These are phyloP conservation scores for Ormia ochracea DNA, from an alignment of 2,888 invertebrate species.

Conservation along the genomic window DNA sequence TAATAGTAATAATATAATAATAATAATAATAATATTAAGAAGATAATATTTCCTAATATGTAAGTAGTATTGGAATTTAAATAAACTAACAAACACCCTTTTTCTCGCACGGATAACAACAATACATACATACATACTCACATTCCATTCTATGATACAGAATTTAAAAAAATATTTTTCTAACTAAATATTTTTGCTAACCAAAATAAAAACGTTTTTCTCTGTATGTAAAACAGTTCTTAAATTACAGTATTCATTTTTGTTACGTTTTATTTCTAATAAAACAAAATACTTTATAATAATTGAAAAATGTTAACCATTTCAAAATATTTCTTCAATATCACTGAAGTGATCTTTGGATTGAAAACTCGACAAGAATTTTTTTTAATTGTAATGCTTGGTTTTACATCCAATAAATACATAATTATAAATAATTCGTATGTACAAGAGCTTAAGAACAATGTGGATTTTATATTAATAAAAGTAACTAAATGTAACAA, in stretches of 20 bases:
- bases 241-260: background rate
- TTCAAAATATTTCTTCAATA: background rate
- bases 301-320: background rate
- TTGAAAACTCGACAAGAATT: background rate
- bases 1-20: no score
- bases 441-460: slow-evolving; percentile 31
- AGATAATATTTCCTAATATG: no score
- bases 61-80: no score
- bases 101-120: slow-evolving; percentile 27
- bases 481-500: slow-evolving; percentile 20
- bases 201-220: background rate
- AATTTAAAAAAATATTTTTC: slow-evolving; percentile 6
- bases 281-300: background rate
- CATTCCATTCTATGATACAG: slow-evolving; percentile 18
- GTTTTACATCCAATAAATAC: slow-evolving; percentile 6
- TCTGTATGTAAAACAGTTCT: background rate
- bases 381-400: slow-evolving; percentile 1
- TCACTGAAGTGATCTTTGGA: background rate
- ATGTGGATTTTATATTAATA: background rate
- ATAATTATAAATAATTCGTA: slow-evolving; percentile 35
- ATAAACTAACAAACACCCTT: slow-evolving; percentile 25
- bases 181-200: slow-evolving; percentile 7
- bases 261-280: background rate
- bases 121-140: slow-evolving; percentile 23
- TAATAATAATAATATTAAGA: no score